phyloP scores from a whole-genome alignment of 2,888 invertebrate genomes.

The Sepioteuthis lessoniana region DNA sequence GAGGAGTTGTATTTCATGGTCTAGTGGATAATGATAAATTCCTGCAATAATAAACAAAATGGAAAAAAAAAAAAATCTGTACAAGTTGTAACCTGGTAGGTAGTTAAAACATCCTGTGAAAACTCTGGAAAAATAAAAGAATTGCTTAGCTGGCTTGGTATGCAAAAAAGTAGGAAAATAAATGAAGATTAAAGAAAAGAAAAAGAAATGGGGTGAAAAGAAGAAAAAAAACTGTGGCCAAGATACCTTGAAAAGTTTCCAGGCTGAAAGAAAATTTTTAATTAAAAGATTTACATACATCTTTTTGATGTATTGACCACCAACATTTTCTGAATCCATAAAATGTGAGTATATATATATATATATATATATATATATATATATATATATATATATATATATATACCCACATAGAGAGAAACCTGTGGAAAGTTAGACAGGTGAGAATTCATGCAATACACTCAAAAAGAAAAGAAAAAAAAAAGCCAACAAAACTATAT shows the following conservation, averaged over 20 bases:
- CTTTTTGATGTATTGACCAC: neutral
- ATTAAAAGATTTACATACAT: neutral
- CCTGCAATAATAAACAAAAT: neutral
- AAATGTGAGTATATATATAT: too few species aligned
- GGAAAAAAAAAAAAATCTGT: neutral
- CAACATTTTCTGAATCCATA: neutral
- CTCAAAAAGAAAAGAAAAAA: neutral
- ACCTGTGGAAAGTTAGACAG: neutral
- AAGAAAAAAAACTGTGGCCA: neutral
- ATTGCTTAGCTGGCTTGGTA: neutral
- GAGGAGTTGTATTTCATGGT: neutral
- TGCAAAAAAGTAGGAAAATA: neutral
- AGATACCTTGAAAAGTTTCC: neutral
- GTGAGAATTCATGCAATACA: neutral
- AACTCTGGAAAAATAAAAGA: neutral
- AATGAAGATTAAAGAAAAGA: neutral
- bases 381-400: neutral
- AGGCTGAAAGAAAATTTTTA: neutral
- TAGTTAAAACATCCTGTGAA: neutral
- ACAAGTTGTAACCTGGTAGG: neutral
- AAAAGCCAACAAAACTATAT: conserved; percentile 17
- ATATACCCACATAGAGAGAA: neutral
- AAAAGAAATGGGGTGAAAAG: neutral
- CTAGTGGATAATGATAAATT: neutral
- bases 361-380: neutral